Conservation (phyloP, 2,113 vertebrate genomes). For the Tautogolabrus adspersus region DNA sequence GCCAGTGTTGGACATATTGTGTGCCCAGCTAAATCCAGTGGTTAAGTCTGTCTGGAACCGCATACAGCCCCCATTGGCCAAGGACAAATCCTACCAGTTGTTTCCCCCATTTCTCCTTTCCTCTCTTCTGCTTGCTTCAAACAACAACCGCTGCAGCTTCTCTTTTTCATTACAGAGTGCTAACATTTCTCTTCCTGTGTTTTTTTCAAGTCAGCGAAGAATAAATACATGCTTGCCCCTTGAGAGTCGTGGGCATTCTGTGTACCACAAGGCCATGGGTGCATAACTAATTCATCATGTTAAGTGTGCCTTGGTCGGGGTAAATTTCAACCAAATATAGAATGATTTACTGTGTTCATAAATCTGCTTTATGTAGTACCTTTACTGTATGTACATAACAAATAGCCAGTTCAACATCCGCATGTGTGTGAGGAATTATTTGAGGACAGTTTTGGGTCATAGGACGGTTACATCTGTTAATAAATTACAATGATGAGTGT, state of each 20-base stretch:
- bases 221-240: not conserved
- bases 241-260: not conserved
- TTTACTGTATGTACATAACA: not conserved
- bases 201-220: not conserved
- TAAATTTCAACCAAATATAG: not conserved
- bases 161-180: not conserved
- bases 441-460: not conserved
- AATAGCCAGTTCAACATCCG: not conserved
- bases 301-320: not conserved
- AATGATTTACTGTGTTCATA: not conserved
- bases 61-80: not conserved
- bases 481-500: not conserved
- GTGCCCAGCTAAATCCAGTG: slow-evolving; percentile 23
- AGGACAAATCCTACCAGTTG: not conserved
- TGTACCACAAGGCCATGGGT: not conserved
- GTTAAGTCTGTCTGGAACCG: slow-evolving; percentile 19
- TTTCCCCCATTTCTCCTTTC: not conserved
- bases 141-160: not conserved
- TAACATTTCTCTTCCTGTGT: not conserved
- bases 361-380: not conserved
- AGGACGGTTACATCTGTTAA: not conserved
- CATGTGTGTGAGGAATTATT: not conserved
- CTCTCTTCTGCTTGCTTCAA: not conserved
- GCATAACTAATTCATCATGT: slow-evolving; percentile 26
- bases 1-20: slow-evolving; percentile 19